Base-by-base conservation (phyloP, 2,113 vertebrate genomes). In the Fregata magnificens region DNA sequence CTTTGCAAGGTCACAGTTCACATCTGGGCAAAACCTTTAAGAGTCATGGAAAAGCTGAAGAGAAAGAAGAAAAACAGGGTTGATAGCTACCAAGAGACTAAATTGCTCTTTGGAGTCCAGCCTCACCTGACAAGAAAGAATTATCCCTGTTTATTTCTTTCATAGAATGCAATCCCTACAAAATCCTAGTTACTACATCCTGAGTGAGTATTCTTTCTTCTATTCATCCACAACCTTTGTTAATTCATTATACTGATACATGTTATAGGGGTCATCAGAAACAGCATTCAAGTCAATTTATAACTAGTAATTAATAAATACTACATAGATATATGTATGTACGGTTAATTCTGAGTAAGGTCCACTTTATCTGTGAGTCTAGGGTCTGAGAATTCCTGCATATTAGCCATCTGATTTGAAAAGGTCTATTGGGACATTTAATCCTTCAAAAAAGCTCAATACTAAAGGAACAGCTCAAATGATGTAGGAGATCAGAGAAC, bases 221-320 rank as follows among this genome's bases (percentile, higher is more conserved):
- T 73, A 7, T 62, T n/a, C 20, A 66, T 5, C 18, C 7, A 22
- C 25, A 38, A 34, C 0, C 0, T 5, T 12, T 49, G 31, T 69
- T 55, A 50, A 36, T 58, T 53, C 32, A 26, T 63, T 28, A 20
- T 24, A 63, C 6, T 63, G 15, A 40, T 32, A n/a, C 2, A 5
- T 32, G 3, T 21, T 34, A 34, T 3, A 32, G 7, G 7, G 4
- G 7, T 86, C 4, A 47, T 40, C 22, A 77, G 47, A 81, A 91
- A 16, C 5, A 83, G 1, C 5, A 58, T 50, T 80, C 7, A 55
- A 36, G 5, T 53, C 4, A 29, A 50, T 55, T 59, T 69, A 59
- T 32, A 79, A n/a, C 24, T 40, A 63, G 6, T 13, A 67, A 28
- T 10, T 45, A 69, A 63, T 49, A 84, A 81, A n/a, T 36, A 65